phyloP scores from a whole-genome alignment of 2,113 vertebrate genomes.

The Gracilinanus agilis region DNA sequence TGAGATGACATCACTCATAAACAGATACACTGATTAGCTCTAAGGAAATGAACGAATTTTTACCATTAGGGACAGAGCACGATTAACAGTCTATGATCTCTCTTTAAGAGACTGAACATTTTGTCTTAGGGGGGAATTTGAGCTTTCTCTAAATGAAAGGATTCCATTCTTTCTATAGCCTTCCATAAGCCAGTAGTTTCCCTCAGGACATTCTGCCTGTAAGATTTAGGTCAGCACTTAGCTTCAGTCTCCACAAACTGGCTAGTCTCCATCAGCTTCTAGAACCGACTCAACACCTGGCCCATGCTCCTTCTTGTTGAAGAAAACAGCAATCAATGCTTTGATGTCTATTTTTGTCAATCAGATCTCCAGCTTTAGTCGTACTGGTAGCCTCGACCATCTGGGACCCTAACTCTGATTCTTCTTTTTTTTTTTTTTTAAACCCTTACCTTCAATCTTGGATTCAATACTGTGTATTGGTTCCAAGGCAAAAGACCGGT shows the following conservation, averaged over 20 bases:
- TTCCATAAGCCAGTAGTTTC: neutral
- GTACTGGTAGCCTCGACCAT: neutral
- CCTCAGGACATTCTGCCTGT: neutral
- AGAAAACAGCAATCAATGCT: neutral
- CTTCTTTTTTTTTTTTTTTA: too few species aligned
- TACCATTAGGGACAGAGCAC: neutral
- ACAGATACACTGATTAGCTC: neutral
- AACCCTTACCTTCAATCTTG: too few species aligned
- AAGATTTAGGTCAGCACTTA: neutral
- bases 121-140: neutral
- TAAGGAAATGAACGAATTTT: neutral
- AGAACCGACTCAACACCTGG: neutral
- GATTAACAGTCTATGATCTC: neutral
- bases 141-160: neutral
- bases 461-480: too few species aligned
- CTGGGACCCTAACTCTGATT: neutral
- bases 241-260: neutral
- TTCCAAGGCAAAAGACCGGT: too few species aligned
- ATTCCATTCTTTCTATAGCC: neutral
- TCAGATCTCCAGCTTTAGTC: neutral
- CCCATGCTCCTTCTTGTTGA: neutral
- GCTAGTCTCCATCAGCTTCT: neutral
- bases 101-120: neutral
- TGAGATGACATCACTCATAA: neutral
- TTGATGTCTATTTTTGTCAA: neutral